These are phyloP conservation scores for Pangasius larnaudii DNA, from an alignment of 2,797 vertebrate species.

Conservation along the genomic window DNA sequence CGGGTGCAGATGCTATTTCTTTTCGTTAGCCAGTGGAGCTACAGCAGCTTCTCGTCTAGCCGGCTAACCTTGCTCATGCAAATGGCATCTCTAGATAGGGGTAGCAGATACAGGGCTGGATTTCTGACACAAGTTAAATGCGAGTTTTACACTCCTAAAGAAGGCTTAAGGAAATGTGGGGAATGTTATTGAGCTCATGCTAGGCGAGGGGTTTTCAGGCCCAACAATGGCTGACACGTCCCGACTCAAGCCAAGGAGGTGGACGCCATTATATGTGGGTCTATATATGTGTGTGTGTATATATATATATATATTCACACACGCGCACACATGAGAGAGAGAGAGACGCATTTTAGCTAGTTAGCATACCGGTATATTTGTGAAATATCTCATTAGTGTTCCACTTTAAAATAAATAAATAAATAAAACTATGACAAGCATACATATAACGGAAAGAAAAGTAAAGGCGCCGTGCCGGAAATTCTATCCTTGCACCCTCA, in stretches of 20 bases:
- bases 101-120: no score
- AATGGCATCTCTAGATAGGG: neutral
- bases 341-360: no score
- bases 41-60: neutral
- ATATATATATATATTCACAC: neutral
- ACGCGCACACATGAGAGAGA: no score
- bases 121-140: neutral
- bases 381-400: neutral
- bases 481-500: neutral
- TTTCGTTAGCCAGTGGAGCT: neutral
- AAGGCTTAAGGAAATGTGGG: neutral
- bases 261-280: conserved; percentile 39
- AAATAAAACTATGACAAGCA: neutral
- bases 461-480: neutral
- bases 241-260: conserved; percentile 28
- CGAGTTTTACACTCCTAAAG: neutral
- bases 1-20: conserved; percentile 6
- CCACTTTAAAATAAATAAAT: neutral
- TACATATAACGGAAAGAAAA: neutral
- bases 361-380: no score
- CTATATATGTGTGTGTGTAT: neutral
- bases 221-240: conserved; percentile 60
- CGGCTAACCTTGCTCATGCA: neutral
- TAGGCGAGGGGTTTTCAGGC: conserved; percentile 32
- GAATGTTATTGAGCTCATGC: neutral